Conservation (phyloP, 2,113 vertebrate genomes). For the Saguinus imperator region DNA sequence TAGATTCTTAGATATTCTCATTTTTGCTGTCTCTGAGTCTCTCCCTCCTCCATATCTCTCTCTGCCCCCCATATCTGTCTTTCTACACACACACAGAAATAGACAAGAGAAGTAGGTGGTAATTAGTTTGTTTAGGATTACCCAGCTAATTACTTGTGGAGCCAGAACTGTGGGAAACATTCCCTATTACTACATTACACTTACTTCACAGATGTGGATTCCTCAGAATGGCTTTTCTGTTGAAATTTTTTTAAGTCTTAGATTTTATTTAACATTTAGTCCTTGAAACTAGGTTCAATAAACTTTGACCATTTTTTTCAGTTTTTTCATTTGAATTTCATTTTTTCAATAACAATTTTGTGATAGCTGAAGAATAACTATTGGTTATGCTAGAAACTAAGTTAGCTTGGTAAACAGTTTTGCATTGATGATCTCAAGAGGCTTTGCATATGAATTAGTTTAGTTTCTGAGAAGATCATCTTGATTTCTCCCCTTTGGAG, state of each 20-base stretch:
- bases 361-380: conserved; percentile 9
- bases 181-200: not conserved
- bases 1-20: not conserved
- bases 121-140: conserved; percentile 21
- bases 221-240: not conserved
- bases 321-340: conserved; percentile 50
- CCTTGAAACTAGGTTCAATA: not conserved
- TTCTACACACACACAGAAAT: not conserved
- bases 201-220: conserved; percentile 2
- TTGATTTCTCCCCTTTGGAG: not conserved
- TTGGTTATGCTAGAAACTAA: conserved; percentile 13
- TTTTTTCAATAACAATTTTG: conserved; percentile 23
- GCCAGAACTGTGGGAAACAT: not conserved
- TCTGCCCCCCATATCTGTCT: not conserved
- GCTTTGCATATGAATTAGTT: not conserved
- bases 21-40: not conserved
- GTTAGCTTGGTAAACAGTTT: conserved; percentile 3
- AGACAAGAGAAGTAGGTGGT: not conserved
- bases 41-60: not conserved
- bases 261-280: conserved; percentile 22
- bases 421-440: not conserved
- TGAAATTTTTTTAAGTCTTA: not conserved
- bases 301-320: conserved; percentile 16
- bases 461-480: conserved; percentile 15
- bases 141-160: not conserved